Evolutionary conservation across 2,888 invertebrate genomes (phyloP).

Genomic region (Hydriomena furcata): DNA sequence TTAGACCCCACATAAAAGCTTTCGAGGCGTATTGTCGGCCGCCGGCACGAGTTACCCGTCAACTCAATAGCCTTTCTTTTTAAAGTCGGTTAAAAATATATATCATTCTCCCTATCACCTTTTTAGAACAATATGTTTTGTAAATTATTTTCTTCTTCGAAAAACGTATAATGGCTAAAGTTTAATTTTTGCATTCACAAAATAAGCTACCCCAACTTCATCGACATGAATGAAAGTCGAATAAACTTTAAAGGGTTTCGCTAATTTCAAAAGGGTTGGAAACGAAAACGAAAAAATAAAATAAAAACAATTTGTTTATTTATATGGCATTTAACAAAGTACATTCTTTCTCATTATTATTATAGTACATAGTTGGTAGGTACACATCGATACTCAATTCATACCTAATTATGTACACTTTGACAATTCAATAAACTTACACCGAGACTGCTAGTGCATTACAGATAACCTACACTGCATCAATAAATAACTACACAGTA

Average conservation of each 20-base stretch:
- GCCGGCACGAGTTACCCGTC: no score
- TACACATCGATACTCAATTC: constrained; percentile 70
- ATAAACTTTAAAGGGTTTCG: constrained; percentile 11
- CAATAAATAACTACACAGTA: constrained; percentile 72
- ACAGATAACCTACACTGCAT: constrained; percentile 57
- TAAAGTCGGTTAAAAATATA: no score
- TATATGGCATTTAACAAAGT: constrained; percentile 79
- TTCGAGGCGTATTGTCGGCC: no score
- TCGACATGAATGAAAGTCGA: constrained; percentile 5
- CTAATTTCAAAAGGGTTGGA: constrained; percentile 13
- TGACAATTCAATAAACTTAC: constrained; percentile 63
- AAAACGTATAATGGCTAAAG: constrained; percentile 7
- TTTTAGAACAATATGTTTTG: not conserved
- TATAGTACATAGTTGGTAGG: constrained; percentile 81
- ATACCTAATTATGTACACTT: constrained; percentile 70
- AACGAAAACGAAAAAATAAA: constrained; percentile 54
- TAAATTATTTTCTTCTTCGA: constrained; percentile 2
- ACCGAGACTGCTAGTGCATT: constrained; percentile 65
- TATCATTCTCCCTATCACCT: not conserved
- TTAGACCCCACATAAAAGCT: no score
- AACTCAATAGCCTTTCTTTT: no score
- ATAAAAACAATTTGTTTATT: constrained; percentile 82
- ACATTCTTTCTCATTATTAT: constrained; percentile 55
- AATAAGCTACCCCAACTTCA: constrained; percentile 14
- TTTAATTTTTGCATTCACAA: constrained; percentile 14